These are phyloP conservation scores for Ditylenchus dipsaci DNA, from an alignment of 1,140 invertebrate genomes.

Conservation along the genomic window DNA sequence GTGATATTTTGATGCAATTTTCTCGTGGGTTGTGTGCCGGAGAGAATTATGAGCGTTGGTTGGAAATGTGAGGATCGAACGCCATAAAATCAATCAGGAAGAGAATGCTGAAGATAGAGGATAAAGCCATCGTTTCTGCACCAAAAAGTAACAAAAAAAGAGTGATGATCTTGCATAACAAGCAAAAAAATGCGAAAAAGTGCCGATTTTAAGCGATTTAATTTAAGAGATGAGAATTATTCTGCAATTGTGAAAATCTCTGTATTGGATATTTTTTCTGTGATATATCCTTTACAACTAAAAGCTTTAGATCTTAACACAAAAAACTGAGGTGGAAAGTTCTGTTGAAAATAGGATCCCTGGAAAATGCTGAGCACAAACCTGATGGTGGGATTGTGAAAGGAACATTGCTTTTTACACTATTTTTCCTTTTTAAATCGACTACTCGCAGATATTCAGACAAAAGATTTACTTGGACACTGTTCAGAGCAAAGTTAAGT, in stretches of 20 bases:
- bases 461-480: conserved; percentile 56
- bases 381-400: conserved; percentile 82
- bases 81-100: conserved; percentile 81
- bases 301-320: conserved; percentile 25
- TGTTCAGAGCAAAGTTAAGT: conserved; percentile 84
- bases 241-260: too few relatives aligned
- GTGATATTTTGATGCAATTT: conserved; percentile 41
- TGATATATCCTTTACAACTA: too few relatives aligned
- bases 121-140: conserved; percentile 23
- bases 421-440: too few relatives aligned
- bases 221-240: too few relatives aligned
- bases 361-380: conserved; percentile 80
- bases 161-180: not conserved
- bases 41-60: conserved; percentile 54
- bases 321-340: conserved; percentile 78
- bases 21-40: conserved; percentile 43
- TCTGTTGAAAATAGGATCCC: conserved; percentile 84
- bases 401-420: conserved; percentile 62
- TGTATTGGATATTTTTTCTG: too few relatives aligned
- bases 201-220: too few relatives aligned
- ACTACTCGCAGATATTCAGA: not conserved
- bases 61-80: conserved; percentile 66
- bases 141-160: conserved; percentile 42
- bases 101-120: conserved; percentile 72
- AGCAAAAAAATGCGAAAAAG: too few relatives aligned